phyloP scores from a whole-genome alignment of 2,888 invertebrate species.

The Gymnoscelis rufifasciata region DNA sequence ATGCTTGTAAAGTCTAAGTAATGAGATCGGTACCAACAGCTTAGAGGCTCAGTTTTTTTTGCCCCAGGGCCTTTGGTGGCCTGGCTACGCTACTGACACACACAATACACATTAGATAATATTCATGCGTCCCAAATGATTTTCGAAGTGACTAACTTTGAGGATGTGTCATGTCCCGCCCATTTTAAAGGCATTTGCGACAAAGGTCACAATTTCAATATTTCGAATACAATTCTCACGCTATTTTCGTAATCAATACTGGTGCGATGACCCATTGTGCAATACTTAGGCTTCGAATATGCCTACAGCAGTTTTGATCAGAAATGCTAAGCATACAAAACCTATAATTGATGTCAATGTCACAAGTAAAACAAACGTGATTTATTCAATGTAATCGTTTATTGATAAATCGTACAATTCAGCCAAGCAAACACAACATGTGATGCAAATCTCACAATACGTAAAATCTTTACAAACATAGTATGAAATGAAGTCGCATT shows the following conservation, averaged over 20 bases:
- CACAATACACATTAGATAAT: slow-evolving; percentile 23
- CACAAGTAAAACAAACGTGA: slow-evolving; percentile 6
- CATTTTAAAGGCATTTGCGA: slow-evolving; percentile 26
- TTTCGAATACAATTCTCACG: slow-evolving; percentile 34
- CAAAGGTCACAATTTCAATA: slow-evolving; percentile 39
- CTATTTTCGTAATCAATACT: slow-evolving; percentile 22
- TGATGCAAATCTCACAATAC: no score
- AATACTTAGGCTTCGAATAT: slow-evolving; percentile 12
- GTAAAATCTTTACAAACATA: no score
- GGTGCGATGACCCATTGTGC: slow-evolving; percentile 20
- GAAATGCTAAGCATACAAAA: slow-evolving; percentile 3
- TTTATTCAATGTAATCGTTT: background rate
- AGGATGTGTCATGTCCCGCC: slow-evolving; percentile 25
- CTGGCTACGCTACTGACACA: no score
- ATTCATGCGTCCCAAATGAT: slow-evolving; percentile 16
- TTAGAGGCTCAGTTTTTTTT: no score
- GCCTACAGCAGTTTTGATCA: slow-evolving; percentile 11
- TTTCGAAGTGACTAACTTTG: slow-evolving; percentile 24
- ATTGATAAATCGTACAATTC: background rate
- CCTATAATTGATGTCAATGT: slow-evolving; percentile 9
- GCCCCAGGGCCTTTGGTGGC: no score
- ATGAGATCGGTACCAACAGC: no score
- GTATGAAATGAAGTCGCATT: no score
- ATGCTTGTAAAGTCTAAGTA: no score
- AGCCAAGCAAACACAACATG: no score